A percentile compares a stretch with the other conserved stretches of the same genome.
These are phyloP conservation scores for Apostichopus japonicus DNA, from an alignment of 35 echinoderm and acorn worm genomes.

Conservation along the genomic window DNA sequence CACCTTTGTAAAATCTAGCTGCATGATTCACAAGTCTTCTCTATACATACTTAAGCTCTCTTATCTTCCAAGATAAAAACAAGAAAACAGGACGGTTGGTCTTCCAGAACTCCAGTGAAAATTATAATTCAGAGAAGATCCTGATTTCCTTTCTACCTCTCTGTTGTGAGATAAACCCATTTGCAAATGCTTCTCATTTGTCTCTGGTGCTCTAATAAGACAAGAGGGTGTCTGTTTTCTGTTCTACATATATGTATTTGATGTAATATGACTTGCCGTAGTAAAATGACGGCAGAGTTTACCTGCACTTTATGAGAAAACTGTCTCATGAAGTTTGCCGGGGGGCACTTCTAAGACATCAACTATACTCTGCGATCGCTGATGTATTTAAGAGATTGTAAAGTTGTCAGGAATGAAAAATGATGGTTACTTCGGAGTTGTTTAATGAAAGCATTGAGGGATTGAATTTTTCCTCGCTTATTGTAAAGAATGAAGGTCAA, in stretches of 20 bases:
- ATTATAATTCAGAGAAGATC: neutral
- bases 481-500: neutral
- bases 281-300: neutral
- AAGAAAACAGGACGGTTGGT: neutral
- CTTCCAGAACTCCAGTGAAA: too few species aligned
- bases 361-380: neutral
- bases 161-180: neutral
- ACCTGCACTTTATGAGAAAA: constrained; percentile 1
- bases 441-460: neutral
- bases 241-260: neutral
- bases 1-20: too few species aligned
- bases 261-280: neutral
- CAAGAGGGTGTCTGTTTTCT: neutral
- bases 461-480: neutral
- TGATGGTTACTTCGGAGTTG: neutral
- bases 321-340: constrained; percentile 9
- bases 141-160: neutral
- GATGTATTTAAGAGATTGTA: neutral
- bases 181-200: constrained; percentile 14
- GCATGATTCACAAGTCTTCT: too few species aligned
- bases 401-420: constrained; percentile 6
- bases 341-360: neutral
- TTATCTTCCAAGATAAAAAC: neutral
- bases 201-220: neutral
- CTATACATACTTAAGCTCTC: too few species aligned